phyloP scores from a whole-genome alignment of 1,140 invertebrate genomes.

The Sesamia nonagrioides region DNA sequence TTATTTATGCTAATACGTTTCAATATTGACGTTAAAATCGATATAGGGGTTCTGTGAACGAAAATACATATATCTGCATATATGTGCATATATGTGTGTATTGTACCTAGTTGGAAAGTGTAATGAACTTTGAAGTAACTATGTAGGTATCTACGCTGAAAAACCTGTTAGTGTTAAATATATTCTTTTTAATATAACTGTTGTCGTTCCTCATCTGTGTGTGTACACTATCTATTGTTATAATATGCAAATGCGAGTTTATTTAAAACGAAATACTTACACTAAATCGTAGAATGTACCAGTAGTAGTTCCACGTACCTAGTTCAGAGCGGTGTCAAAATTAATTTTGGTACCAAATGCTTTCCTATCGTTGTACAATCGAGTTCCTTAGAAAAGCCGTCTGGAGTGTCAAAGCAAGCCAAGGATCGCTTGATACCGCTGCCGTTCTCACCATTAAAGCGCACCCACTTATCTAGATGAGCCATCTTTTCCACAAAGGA shows the following conservation, averaged over 20 bases:
- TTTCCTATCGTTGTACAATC: constrained; percentile 44
- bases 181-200: constrained; percentile 6
- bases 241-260: constrained; percentile 24
- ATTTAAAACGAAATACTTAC: neutral
- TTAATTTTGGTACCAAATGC: constrained; percentile 16
- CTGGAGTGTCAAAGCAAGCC: constrained; percentile 42
- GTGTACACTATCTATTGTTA: neutral
- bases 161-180: constrained; percentile 21
- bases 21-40: neutral
- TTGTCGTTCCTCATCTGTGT: neutral
- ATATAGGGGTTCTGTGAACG: neutral
- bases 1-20: neutral
- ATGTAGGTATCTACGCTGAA: neutral
- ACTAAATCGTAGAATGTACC: no score
- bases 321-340: constrained; percentile 13
- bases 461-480: constrained; percentile 83
- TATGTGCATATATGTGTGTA: no score
- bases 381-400: constrained; percentile 50
- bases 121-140: constrained; percentile 11
- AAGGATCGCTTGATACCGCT: constrained; percentile 45
- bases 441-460: constrained; percentile 64
- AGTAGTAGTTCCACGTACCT: no score
- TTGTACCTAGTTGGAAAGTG: neutral
- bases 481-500: constrained; percentile 74
- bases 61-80: neutral